Percentiles rank a stretch among this genome's conserved stretches.
Evolutionary conservation across 1,140 invertebrate genomes (phyloP).

Genomic region (Leucophenga varia): DNA sequence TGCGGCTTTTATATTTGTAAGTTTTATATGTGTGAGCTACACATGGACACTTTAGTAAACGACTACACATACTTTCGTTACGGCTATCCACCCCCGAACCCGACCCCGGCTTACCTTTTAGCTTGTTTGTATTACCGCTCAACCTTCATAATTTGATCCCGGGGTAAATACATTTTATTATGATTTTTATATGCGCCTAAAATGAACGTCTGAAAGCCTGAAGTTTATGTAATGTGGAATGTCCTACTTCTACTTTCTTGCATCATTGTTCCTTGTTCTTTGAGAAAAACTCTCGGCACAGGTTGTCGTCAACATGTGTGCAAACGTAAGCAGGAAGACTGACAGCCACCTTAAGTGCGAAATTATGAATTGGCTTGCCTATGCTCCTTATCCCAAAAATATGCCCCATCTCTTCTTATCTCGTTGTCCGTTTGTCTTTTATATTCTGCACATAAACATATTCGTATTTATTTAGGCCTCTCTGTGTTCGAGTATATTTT

Average conservation of each 20-base stretch:
- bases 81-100: background rate
- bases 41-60: too few relatives aligned
- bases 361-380: conserved; percentile 44
- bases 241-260: too few relatives aligned
- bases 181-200: conserved; percentile 40
- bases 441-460: conserved; percentile 56
- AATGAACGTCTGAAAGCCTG: conserved; percentile 36
- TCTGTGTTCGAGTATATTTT: too few relatives aligned
- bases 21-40: conserved; percentile 12
- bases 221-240: conserved; percentile 33
- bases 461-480: conserved; percentile 55
- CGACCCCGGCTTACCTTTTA: conserved; percentile 48
- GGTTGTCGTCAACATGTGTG: conserved; percentile 28
- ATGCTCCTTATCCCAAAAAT: too few relatives aligned
- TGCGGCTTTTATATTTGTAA: conserved; percentile 38
- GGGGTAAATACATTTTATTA: conserved; percentile 57
- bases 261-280: conserved; percentile 3
- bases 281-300: conserved; percentile 41
- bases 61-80: too few relatives aligned
- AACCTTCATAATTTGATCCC: conserved; percentile 55
- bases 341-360: conserved; percentile 30
- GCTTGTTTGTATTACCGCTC: conserved; percentile 11
- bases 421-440: conserved; percentile 43
- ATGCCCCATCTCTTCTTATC: too few relatives aligned
- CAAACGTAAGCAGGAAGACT: background rate